phyloP scores from a whole-genome alignment of 2,888 invertebrate species.

The Quadriops clusia region DNA sequence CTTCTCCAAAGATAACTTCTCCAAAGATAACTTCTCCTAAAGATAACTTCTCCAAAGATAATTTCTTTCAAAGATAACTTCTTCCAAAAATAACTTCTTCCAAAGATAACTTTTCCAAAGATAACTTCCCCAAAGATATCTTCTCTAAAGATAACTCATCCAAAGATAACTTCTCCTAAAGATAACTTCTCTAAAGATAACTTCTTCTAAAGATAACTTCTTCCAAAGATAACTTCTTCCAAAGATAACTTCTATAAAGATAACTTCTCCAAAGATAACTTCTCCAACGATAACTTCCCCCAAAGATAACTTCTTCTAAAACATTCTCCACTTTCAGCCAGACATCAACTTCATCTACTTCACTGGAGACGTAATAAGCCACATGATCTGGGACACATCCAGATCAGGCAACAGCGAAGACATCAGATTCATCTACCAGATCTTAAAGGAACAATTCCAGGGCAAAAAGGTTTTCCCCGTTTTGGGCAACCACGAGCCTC shows the following conservation, averaged over 20 bases:
- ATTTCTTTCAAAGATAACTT: constrained; percentile 11
- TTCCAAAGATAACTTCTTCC: no score
- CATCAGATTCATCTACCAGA: constrained; percentile 39
- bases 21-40: no score
- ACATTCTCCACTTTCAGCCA: constrained; percentile 2
- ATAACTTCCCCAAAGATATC: constrained; percentile 9
- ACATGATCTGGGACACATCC: constrained; percentile 72
- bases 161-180: no score
- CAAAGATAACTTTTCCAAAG: constrained; percentile 3
- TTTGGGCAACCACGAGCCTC: constrained; percentile 53
- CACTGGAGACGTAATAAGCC: constrained; percentile 74
- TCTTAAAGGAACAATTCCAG: constrained; percentile 33
- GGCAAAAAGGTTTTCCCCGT: constrained; percentile 41
- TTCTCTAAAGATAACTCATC: no score
- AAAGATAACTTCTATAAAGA: constrained; percentile 2
- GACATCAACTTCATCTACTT: constrained; percentile 50
- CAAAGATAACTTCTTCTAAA: constrained; percentile 38
- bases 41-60: constrained; percentile 2
- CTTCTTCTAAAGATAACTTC: constrained; percentile 11
- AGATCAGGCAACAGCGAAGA: constrained; percentile 45
- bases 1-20: constrained; percentile 12
- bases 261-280: constrained; percentile 11
- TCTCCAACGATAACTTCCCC: no score
- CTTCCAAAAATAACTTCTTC: no score
- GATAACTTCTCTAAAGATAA: constrained; percentile 1